Evolutionary conservation across 2,113 vertebrate species (phyloP).

Genomic region (Ceyx margarethae): DNA sequence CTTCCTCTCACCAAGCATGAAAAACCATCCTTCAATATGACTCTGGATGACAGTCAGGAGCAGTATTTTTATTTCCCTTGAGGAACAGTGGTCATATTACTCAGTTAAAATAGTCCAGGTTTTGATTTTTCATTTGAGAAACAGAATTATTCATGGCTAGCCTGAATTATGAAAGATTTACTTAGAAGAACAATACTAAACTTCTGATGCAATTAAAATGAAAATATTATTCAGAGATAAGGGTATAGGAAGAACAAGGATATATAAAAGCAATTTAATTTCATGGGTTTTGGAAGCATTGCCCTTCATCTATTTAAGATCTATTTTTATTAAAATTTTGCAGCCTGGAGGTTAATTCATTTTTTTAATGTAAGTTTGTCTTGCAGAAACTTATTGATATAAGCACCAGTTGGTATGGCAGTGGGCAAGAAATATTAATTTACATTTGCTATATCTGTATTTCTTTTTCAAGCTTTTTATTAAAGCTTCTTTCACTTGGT

Average conservation of each 20-base stretch:
- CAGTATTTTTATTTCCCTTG: background rate
- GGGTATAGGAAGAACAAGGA: background rate
- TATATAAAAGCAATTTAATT: constrained; percentile 8
- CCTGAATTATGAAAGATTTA: background rate
- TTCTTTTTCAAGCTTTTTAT: background rate
- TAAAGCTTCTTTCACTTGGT: background rate
- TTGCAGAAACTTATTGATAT: background rate
- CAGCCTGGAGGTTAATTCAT: background rate
- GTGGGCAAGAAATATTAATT: background rate
- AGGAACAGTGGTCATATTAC: background rate
- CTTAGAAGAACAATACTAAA: background rate
- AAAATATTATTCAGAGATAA: background rate
- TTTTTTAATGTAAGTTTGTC: background rate
- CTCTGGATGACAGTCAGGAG: background rate
- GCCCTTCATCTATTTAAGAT: background rate
- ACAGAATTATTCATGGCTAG: background rate
- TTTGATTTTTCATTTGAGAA: constrained; percentile 15
- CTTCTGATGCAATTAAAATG: constrained; percentile 9
- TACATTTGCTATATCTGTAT: background rate
- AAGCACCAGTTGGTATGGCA: background rate
- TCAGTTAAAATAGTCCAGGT: background rate
- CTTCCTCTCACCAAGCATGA: background rate
- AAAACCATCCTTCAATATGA: background rate
- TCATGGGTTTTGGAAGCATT: background rate
- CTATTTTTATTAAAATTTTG: constrained; percentile 24